phyloP scores from a whole-genome alignment of 2,888 invertebrate species.

The Mythimna vitellina region DNA sequence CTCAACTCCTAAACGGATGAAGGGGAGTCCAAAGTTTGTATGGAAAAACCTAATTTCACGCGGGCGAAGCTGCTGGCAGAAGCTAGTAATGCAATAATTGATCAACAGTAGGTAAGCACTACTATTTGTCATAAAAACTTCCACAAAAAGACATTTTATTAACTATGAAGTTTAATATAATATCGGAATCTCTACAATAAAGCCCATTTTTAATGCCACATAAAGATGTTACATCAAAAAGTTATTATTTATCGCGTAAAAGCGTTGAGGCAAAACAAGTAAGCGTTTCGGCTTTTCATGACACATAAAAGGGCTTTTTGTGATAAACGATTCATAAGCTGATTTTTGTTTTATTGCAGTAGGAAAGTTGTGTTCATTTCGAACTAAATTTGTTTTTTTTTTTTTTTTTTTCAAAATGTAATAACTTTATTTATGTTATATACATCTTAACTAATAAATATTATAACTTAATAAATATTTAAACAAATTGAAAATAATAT shows the following conservation, averaged over 20 bases:
- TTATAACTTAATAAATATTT: no score
- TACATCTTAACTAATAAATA: no score
- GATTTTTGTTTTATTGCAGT: constrained; percentile 54
- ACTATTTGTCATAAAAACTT: constrained; percentile 14
- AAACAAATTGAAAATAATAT: no score
- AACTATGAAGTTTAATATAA: constrained; percentile 55
- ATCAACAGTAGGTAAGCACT: neutral
- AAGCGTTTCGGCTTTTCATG: constrained; percentile 75
- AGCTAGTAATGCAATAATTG: neutral
- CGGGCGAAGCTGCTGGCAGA: no score
- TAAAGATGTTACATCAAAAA: constrained; percentile 82
- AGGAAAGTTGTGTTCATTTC: neutral
- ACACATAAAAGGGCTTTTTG: constrained; percentile 73
- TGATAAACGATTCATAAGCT: constrained; percentile 46
- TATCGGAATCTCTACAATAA: constrained; percentile 67
- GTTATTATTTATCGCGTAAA: constrained; percentile 85
- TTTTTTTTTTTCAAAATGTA: no score
- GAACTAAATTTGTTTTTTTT: neutral
- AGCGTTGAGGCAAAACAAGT: constrained; percentile 82
- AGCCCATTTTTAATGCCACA: constrained; percentile 71
- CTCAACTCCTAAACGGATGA: no score
- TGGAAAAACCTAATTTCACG: no score
- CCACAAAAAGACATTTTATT: constrained; percentile 32
- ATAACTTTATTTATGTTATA: no score
- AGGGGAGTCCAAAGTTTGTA: no score